Evolutionary conservation across 2,113 vertebrate genomes (phyloP), one percentile per base, ranked within the genome.

Genomic region (Hystrix brachyura): DNA sequence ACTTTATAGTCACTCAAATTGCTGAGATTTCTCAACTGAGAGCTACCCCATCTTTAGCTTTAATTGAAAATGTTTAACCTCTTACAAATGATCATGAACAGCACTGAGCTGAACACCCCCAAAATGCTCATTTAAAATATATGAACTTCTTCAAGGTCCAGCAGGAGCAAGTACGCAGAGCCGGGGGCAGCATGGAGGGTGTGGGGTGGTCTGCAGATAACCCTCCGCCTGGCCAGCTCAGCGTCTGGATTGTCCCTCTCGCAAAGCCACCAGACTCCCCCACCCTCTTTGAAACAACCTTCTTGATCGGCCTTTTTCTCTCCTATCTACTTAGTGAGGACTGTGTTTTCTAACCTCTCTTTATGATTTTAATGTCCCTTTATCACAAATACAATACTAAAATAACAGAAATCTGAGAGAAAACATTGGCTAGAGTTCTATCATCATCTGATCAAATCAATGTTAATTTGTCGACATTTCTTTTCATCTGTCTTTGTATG

Each of bases 41-140:
- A 92, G 88, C 51, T 80, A 65, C 51, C 34, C n/a, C 8, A 3
- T 89, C 85, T 92, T 64, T 55, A 79, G 94, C 29, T 92, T 97
- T 97, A 94, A 96, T 92, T 69, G 90, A 51, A 97, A 88, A 65
- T 59, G 43, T 90, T 97, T 96, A 95, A 97, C 67, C n/a, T 95
- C 65, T 76, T 89, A 82, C 64, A 89, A 76, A 96, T 91, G 17
- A 76, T 60, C 46, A 65, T n/a, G 48, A 85, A 27, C 13, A 46
- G 57, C 23, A 38, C 25, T 5, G 72, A 92, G 92, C 53, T 43
- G 43, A 96, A 88, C 12, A 84, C n/a, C 87, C 90, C 74, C 93
- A 0, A 94, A 96, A 84, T 86, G 53, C 83, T 95, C 86, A 81
- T 96, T 94, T 97, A 27, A 38, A 48, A 72, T 27, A 65, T 9